Evolutionary conservation across 2,797 vertebrate genomes (phyloP).

Genomic region (Rhyacichthys aspro): DNA sequence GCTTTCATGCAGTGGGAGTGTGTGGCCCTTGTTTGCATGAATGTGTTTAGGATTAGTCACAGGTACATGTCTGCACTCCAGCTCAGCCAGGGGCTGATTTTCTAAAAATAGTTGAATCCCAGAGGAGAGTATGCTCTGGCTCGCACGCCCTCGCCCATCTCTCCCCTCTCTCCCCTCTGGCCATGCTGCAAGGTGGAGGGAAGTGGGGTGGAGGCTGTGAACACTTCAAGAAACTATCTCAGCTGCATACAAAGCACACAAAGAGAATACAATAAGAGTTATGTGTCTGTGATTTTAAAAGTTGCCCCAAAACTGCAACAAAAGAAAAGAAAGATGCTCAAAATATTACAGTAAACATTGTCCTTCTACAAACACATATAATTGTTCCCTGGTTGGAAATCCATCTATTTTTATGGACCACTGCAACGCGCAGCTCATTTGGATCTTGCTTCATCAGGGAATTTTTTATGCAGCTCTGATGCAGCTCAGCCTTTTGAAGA

Average conservation of each 20-base stretch:
- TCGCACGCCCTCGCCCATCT: conserved; percentile 34
- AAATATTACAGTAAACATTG: conserved; percentile 61
- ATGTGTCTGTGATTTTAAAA: background rate
- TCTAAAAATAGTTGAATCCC: conserved; percentile 70
- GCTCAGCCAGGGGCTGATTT: conserved; percentile 62
- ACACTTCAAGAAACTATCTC: conserved; percentile 23
- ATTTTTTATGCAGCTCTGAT: conserved; percentile 70
- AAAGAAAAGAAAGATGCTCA: conserved; percentile 20
- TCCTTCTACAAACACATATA: conserved; percentile 68
- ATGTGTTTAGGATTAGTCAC: conserved; percentile 60
- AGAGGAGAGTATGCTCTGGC: conserved; percentile 51
- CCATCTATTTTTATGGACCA: conserved; percentile 73
- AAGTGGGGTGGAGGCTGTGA: conserved; percentile 13
- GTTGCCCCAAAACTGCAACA: background rate
- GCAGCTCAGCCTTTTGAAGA: conserved; percentile 63
- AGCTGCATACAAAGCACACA: conserved; percentile 7
- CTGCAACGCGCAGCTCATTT: conserved; percentile 71
- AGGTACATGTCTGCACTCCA: conserved; percentile 63
- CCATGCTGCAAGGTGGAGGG: conserved; percentile 41
- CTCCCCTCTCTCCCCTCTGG: conserved; percentile 44
- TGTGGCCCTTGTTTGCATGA: conserved; percentile 33
- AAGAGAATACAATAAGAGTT: background rate
- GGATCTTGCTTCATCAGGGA: conserved; percentile 74
- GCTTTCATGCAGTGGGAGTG: conserved; percentile 19
- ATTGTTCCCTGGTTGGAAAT: conserved; percentile 73